Evolutionary conservation across 30 jellyfish, hydroid and myxozoan species (phyloP), one percentile per base, ranked within the genome.

Genomic region (Nemopilema nomurai): DNA sequence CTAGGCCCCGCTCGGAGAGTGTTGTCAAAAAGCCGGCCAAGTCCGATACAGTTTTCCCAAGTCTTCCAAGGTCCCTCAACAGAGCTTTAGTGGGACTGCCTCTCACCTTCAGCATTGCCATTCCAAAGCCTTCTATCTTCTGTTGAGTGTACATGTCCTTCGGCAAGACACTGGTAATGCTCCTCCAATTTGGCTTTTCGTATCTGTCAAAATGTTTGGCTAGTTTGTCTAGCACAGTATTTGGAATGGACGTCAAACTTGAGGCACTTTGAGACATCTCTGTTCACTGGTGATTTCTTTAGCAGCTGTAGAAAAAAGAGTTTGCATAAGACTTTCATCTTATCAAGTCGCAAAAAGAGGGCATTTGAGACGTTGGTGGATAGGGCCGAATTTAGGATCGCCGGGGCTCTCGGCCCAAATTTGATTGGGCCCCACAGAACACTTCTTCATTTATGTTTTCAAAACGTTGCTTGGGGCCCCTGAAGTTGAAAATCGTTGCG

Each of bases 81-180:
- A 92, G 71, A 19, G 80, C 71, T 69, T 67, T 64, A 0, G 96
- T 92, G 51, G 98, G 98, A 70, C 98, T 92, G 20, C 98, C 98
- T 13, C 52, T 72, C 1, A 96, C 96, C 84, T 84, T 77, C n/a
- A 92, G 50, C 26, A 80, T 21, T 4, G 80, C 93, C 88, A 92
- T 77, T 21, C 89, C 96, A 79, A 92, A 77, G 31, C 26, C 28
- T 30, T 80, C 90, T 19, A 92, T 74, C 73, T 83, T 72, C 50
- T 92, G 87, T 51, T 64, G 51, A 20, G 82, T 51, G 84, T 92
- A 92, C 66, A 79, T 24, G 27, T 51, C 63, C 18, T 80, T 73
- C 16, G 88, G 89, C 69, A 92, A 53, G 8, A 26, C 75, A 7
- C 70, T 67, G 33, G 87, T 62, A 49, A 92, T 57, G 22, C 90